phyloP scores from a whole-genome alignment of 2,888 invertebrate genomes.

The Lamellibrachia columna region DNA sequence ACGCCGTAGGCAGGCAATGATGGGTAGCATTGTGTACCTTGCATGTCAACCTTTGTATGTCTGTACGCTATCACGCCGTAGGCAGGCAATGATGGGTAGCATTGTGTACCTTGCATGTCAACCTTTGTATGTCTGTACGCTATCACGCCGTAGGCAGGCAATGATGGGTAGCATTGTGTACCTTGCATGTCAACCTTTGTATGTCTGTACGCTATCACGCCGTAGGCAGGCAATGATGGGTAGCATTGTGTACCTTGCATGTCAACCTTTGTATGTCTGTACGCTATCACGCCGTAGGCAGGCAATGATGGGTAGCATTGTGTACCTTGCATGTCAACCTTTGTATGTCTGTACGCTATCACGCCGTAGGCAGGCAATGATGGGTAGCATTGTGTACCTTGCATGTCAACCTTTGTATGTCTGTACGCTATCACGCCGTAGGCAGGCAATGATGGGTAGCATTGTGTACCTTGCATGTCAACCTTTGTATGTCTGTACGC shows the following conservation, averaged over 20 bases:
- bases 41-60: background rate
- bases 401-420: background rate
- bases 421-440: slow-evolving; percentile 82
- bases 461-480: background rate
- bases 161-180: background rate
- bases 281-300: slow-evolving; percentile 84
- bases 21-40: background rate
- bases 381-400: background rate
- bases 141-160: slow-evolving; percentile 81
- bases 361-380: slow-evolving; percentile 76
- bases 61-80: slow-evolving; percentile 82
- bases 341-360: slow-evolving; percentile 62
- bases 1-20: slow-evolving; percentile 76
- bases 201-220: slow-evolving; percentile 75
- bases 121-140: too few species aligned
- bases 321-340: background rate
- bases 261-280: too few species aligned
- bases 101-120: background rate
- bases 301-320: slow-evolving; percentile 23
- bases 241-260: background rate
- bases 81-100: slow-evolving; percentile 52
- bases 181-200: background rate
- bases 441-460: slow-evolving; percentile 52
- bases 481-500: too few species aligned
- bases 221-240: slow-evolving; percentile 69